Base-by-base conservation (phyloP, 1,140 invertebrate species). In the Sminthurinus signatus region DNA sequence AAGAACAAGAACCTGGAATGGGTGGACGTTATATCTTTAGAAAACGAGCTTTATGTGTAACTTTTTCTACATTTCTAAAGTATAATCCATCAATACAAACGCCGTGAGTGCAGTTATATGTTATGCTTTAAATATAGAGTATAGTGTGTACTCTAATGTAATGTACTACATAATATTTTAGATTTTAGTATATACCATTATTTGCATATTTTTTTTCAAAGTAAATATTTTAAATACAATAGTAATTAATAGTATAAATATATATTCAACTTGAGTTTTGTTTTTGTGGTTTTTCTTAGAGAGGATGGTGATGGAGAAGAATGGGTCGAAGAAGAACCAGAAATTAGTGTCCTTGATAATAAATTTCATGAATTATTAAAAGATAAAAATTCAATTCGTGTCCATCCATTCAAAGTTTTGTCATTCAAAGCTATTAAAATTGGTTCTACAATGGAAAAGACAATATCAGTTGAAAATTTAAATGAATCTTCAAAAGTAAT, bases 391-490 rank as follows among this genome's bases (percentile, higher is more conserved):
- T 39, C 39, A 5, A 44, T 68, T 29, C 17, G 32, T 36, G 55
- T 68, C 48, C 5, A 28, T 5, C 65, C 65, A 8, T 29, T 23
- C 10, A 31, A 39, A 29, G 2, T 2, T 19, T 36, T 67, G 15
- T 8, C 2, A 15, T 67, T 62, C 48, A 15, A n/a, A 2, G 27
- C 28, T n/a, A 29, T 44, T 3, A 32, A 54, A n/a, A 46, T 68
- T 55, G 66, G 66, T 55, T 5, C 25, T 1, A 39, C 25, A 31
- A 1, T 29, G 1, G 5, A 1, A 12, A 23, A 25, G 14, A 25
- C 25, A 2, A n/a, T 64, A 2, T 14, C 44, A 1, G 42, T 68
- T 21, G 25, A 54, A 29, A 68, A 68, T 31, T 4, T 8, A 1
- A 42, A 43, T n/a, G n/a, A n/a, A n/a, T 17, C 10, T 1, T 1